Evolutionary conservation across 2,113 vertebrate genomes (phyloP).

Genomic region (Corythornis vintsioides): DNA sequence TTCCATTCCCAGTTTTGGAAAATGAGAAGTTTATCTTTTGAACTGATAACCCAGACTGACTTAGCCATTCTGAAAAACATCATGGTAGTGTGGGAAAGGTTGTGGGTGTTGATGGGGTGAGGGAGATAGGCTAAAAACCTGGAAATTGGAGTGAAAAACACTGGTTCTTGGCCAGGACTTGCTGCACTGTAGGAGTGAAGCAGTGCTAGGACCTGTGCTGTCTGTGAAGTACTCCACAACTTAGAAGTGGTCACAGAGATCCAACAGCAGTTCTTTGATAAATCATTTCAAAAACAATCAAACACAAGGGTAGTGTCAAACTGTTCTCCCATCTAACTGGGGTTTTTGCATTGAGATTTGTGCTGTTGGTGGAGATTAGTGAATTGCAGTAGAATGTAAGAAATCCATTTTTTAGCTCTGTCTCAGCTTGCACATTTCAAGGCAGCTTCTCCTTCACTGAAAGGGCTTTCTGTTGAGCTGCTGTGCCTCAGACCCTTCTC

Average conservation of each 20-base stretch:
- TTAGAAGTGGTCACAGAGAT: background rate
- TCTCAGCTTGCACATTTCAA: background rate
- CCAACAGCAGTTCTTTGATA: background rate
- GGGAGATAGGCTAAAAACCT: background rate
- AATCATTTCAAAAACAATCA: background rate
- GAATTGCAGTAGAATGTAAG: background rate
- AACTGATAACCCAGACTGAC: background rate
- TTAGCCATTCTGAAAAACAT: background rate
- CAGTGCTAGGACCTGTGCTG: background rate
- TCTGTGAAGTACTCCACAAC: background rate
- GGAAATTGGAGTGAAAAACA: background rate
- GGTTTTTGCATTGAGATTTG: background rate
- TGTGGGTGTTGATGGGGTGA: rapidly evolving
- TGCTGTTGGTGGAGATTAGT: background rate
- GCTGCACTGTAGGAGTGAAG: background rate
- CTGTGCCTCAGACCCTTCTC: background rate
- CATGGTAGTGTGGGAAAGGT: background rate
- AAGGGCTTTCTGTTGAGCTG: background rate
- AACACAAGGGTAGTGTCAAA: background rate
- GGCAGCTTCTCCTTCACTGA: background rate
- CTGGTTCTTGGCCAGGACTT: background rate
- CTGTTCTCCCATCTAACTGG: background rate
- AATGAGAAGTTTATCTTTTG: background rate
- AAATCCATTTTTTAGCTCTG: background rate
- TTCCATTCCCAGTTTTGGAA: background rate